These are phyloP conservation scores for Antidorcas marsupialis DNA, from an alignment of 2,113 vertebrate genomes.

Conservation along the genomic window DNA sequence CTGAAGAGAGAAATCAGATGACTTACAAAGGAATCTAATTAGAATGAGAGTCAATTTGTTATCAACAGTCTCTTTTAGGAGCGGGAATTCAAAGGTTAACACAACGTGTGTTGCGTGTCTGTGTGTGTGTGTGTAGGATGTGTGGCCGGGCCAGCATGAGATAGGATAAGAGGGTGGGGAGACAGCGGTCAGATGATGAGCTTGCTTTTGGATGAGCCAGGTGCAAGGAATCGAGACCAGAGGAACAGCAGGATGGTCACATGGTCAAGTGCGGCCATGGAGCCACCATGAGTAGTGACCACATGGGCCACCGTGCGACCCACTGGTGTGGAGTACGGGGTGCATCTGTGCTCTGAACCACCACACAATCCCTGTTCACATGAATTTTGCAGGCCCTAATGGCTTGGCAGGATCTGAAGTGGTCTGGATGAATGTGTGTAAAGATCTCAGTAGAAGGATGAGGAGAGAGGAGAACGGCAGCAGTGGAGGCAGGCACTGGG, in stretches of 20 bases:
- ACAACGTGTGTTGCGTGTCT: neutral
- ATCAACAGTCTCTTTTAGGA: neutral
- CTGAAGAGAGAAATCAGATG: neutral
- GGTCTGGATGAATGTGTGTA: neutral
- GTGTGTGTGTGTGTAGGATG: neutral
- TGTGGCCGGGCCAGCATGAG: neutral
- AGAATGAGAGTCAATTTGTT: neutral
- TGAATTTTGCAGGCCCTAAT: neutral
- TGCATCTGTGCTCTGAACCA: neutral
- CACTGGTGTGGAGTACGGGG: neutral
- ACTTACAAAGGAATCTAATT: neutral
- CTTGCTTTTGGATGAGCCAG: neutral
- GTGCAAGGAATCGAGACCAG: neutral
- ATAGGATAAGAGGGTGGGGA: neutral
- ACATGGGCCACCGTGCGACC: accelerated
- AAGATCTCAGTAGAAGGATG: neutral
- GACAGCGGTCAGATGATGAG: neutral
- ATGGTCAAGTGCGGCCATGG: neutral
- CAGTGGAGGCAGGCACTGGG: neutral
- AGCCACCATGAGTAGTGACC: neutral
- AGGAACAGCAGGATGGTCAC: neutral
- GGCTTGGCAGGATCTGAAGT: neutral
- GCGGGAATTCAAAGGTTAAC: neutral
- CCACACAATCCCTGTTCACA: neutral
- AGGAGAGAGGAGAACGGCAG: neutral